Percentiles rank a stretch among this genome's conserved stretches.
These are phyloP conservation scores for Tinea pellionella DNA, from an alignment of 2,888 invertebrate species.

Conservation along the genomic window DNA sequence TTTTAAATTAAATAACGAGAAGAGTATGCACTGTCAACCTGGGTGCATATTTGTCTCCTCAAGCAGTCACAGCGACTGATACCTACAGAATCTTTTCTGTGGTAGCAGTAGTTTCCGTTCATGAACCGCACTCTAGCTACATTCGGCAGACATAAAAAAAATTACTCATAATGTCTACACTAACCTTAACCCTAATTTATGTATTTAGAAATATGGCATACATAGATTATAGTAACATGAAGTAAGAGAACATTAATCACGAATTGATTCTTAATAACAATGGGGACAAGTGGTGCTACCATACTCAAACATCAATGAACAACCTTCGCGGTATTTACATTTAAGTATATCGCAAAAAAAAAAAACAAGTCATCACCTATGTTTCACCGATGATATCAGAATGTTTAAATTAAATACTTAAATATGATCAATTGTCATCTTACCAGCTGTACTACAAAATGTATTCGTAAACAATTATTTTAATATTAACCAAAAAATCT, in stretches of 20 bases:
- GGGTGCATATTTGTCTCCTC: too few species aligned
- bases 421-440: not conserved
- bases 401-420: not conserved
- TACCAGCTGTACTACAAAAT: too few species aligned
- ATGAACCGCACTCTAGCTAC: too few species aligned
- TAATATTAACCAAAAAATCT: too few species aligned
- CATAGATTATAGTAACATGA: not conserved
- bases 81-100: too few species aligned
- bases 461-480: too few species aligned
- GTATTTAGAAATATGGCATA: not conserved
- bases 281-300: conserved; percentile 10
- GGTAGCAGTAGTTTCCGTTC: too few species aligned
- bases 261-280: conserved; percentile 6
- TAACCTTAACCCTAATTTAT: not conserved
- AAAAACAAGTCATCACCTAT: not conserved
- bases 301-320: not conserved
- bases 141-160: too few species aligned
- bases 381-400: not conserved
- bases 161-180: not conserved
- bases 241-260: conserved; percentile 14
- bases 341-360: not conserved
- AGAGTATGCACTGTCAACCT: too few species aligned
- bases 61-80: too few species aligned
- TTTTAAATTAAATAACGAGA: too few species aligned
- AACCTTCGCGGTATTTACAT: not conserved